Evolutionary conservation across 2,113 vertebrate genomes (phyloP).

Genomic region (Chaetodon auriga): DNA sequence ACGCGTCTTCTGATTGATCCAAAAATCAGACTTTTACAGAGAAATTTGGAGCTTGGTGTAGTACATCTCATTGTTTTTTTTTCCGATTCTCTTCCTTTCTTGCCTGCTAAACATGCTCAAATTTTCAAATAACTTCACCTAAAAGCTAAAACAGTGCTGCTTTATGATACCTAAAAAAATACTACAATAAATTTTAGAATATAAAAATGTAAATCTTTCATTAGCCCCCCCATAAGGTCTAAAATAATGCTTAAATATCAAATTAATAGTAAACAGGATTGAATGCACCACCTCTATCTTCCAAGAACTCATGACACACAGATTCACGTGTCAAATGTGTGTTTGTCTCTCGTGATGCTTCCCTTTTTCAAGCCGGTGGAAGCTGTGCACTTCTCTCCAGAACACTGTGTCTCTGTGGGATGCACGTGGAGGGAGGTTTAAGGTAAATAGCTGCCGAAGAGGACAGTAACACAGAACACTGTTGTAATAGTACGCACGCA

Average conservation of each 20-base stretch:
- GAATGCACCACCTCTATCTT: slow-evolving; percentile 67
- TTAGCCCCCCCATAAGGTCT: slow-evolving; percentile 48
- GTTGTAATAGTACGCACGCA: slow-evolving; percentile 72
- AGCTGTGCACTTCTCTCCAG: slow-evolving; percentile 35
- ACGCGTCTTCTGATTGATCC: slow-evolving; percentile 59
- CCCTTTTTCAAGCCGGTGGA: slow-evolving; percentile 50
- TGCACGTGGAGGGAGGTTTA: slow-evolving; percentile 58
- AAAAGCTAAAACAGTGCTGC: slow-evolving; percentile 83
- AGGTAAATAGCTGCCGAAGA: slow-evolving; percentile 85
- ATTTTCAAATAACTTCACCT: slow-evolving; percentile 59
- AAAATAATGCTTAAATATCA: slow-evolving; percentile 81
- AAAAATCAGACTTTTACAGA: slow-evolving; percentile 62
- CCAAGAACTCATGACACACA: slow-evolving; percentile 31
- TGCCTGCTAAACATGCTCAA: slow-evolving; percentile 27
- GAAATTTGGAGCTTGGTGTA: slow-evolving; percentile 37
- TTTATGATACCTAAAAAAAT: slow-evolving; percentile 70
- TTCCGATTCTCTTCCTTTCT: slow-evolving; percentile 36
- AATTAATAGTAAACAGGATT: slow-evolving; percentile 84
- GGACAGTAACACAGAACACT: slow-evolving; percentile 86
- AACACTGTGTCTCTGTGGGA: slow-evolving; percentile 63
- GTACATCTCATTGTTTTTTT: slow-evolving; percentile 37
- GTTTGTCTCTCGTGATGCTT: slow-evolving; percentile 38
- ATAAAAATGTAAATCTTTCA: slow-evolving; percentile 78
- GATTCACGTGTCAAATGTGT: slow-evolving; percentile 12
- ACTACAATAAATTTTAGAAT: slow-evolving; percentile 77